These are phyloP conservation scores for Grus americana DNA, from an alignment of 2,113 vertebrate genomes.

Conservation along the genomic window DNA sequence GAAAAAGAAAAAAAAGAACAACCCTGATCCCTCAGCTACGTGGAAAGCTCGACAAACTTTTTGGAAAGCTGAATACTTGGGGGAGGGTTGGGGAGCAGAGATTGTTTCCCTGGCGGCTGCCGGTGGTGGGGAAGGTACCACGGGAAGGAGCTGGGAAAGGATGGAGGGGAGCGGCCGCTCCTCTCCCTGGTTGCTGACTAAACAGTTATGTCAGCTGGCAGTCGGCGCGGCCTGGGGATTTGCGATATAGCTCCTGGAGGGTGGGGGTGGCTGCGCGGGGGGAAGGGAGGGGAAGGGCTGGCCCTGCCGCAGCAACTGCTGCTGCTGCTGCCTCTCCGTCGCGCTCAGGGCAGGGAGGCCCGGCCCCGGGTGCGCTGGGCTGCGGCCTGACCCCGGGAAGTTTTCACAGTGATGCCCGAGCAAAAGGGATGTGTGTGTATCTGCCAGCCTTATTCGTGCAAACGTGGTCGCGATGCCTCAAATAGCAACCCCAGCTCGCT, in stretches of 20 bases:
- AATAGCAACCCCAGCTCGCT: neutral
- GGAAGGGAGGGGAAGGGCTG: constrained; percentile 43
- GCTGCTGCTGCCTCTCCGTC: neutral
- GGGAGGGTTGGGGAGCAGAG: neutral
- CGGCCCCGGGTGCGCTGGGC: neutral
- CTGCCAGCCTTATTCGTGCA: neutral
- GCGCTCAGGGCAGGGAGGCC: neutral
- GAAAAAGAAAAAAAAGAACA: neutral
- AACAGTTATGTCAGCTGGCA: constrained; percentile 87
- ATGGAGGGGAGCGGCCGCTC: constrained; percentile 35
- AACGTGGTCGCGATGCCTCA: neutral
- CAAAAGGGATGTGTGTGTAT: neutral
- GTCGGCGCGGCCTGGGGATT: constrained; percentile 77
- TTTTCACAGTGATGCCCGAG: neutral
- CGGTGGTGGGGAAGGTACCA: neutral
- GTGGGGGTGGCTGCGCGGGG: constrained; percentile 46
- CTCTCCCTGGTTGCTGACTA: constrained; percentile 80
- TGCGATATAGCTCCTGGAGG: constrained; percentile 80
- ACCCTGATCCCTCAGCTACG: neutral
- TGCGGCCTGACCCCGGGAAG: neutral
- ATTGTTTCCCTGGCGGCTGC: neutral
- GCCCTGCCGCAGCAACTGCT: constrained; percentile 50
- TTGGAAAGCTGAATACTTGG: neutral
- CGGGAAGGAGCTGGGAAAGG: neutral
- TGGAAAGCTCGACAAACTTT: neutral